phyloP scores from a whole-genome alignment of 2,797 vertebrate genomes.

The Rhinatrema bivittatum region DNA sequence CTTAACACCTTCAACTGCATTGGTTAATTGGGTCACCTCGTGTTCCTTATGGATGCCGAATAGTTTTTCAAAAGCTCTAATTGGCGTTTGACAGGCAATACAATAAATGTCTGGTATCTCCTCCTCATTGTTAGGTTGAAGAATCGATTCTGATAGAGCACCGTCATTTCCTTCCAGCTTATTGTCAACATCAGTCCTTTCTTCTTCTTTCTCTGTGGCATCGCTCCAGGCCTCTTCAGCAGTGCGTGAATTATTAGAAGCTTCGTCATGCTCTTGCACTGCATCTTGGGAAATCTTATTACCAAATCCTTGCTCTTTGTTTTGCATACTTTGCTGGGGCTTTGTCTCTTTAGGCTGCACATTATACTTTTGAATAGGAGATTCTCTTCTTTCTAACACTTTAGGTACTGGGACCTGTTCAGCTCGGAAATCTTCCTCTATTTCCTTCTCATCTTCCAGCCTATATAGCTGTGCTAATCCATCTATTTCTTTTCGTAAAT shows the following conservation, averaged over 20 bases:
- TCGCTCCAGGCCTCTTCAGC: background rate
- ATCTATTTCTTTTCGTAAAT: slow-evolving; percentile 41
- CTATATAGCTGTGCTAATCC: slow-evolving; percentile 43
- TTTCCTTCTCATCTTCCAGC: slow-evolving; percentile 42
- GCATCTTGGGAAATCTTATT: no score
- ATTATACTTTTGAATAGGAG: background rate
- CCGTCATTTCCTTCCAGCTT: background rate
- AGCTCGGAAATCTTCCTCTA: slow-evolving; percentile 25
- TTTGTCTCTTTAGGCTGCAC: background rate
- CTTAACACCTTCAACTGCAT: slow-evolving; percentile 52
- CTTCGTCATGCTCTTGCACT: background rate
- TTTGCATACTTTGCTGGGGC: background rate
- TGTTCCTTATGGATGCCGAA: slow-evolving; percentile 52
- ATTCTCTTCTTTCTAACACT: slow-evolving; percentile 3
- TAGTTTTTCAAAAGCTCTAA: slow-evolving; percentile 35
- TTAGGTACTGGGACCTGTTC: background rate
- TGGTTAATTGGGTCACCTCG: slow-evolving; percentile 39
- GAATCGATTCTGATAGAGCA: slow-evolving; percentile 20
- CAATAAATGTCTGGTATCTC: slow-evolving; percentile 52
- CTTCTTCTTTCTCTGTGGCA: background rate
- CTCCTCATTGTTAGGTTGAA: slow-evolving; percentile 33
- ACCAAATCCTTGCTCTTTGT: background rate
- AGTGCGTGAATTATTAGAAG: background rate
- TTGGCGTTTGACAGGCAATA: slow-evolving; percentile 52
- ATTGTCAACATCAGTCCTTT: background rate